Conservation (phyloP, 2,113 vertebrate genomes). For the Grallaria varia region DNA sequence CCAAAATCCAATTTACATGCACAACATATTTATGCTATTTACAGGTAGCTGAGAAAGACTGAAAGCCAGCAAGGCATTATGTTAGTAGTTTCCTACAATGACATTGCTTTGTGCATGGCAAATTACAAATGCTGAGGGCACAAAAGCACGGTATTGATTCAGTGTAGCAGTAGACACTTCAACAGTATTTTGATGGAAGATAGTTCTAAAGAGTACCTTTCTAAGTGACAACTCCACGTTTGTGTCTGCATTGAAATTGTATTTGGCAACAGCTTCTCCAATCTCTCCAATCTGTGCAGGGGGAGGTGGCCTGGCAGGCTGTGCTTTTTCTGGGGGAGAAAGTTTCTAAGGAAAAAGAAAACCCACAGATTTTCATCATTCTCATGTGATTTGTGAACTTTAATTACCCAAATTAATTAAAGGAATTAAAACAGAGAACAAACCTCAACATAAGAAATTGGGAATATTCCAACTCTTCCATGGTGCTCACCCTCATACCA, state of each 20-base stretch:
- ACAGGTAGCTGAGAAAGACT: background rate
- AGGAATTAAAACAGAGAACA: constrained; percentile 16
- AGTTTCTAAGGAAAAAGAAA: constrained; percentile 79
- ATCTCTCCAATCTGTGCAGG: constrained; percentile 92
- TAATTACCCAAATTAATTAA: background rate
- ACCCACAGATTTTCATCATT: background rate
- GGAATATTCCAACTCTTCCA: constrained; percentile 92
- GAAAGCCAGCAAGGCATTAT: background rate
- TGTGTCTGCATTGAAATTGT: constrained; percentile 95
- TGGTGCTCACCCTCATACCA: constrained; percentile 97
- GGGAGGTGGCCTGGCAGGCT: constrained; percentile 91
- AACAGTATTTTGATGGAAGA: background rate
- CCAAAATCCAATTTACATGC: background rate
- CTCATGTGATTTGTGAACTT: background rate
- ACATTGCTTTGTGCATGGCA: background rate
- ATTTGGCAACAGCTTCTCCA: constrained; percentile 93
- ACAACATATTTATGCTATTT: background rate
- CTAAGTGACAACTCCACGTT: constrained; percentile 94
- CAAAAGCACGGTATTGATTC: background rate
- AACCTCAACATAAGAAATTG: constrained; percentile 96
- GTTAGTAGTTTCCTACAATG: background rate
- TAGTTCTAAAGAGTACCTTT: constrained; percentile 78
- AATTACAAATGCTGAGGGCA: background rate
- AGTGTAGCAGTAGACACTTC: background rate
- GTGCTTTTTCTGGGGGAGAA: constrained; percentile 85